A percentile compares a stretch with the other conserved stretches of the same genome.
These are phyloP conservation scores for Amiota minor DNA, from an alignment of 2,888 invertebrate species.

Conservation along the genomic window DNA sequence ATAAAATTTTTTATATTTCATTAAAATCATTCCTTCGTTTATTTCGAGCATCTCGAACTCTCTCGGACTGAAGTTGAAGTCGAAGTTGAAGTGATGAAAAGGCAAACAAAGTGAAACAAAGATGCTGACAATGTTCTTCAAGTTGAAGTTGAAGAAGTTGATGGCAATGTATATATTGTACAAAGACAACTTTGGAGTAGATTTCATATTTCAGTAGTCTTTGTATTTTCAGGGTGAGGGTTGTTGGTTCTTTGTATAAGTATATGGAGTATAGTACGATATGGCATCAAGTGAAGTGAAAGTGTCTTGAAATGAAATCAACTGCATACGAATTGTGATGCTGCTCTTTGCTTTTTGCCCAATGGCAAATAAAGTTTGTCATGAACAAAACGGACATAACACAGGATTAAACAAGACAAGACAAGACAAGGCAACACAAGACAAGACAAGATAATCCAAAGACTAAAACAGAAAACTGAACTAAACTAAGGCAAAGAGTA, in stretches of 20 bases:
- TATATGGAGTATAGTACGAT: neutral
- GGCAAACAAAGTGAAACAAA: neutral
- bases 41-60: conserved; percentile 1
- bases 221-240: too few species aligned
- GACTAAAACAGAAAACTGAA: too few species aligned
- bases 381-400: too few species aligned
- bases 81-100: neutral
- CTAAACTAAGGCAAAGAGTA: too few species aligned
- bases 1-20: conserved; percentile 23
- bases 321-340: neutral
- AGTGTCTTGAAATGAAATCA: neutral
- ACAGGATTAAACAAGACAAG: too few species aligned
- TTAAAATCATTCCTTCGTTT: conserved; percentile 14
- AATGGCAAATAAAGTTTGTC: too few species aligned
- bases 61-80: too few species aligned
- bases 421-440: too few species aligned
- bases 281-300: conserved; percentile 10
- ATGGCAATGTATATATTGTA: conserved; percentile 5
- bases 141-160: conserved; percentile 6
- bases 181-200: neutral
- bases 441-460: too few species aligned
- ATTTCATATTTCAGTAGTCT: too few species aligned
- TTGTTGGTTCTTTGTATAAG: too few species aligned
- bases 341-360: neutral
- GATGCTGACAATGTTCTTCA: neutral